Evolutionary conservation across 2,888 invertebrate genomes (phyloP), one percentile per base, ranked within the genome.

Genomic region (Noctua pronuba): DNA sequence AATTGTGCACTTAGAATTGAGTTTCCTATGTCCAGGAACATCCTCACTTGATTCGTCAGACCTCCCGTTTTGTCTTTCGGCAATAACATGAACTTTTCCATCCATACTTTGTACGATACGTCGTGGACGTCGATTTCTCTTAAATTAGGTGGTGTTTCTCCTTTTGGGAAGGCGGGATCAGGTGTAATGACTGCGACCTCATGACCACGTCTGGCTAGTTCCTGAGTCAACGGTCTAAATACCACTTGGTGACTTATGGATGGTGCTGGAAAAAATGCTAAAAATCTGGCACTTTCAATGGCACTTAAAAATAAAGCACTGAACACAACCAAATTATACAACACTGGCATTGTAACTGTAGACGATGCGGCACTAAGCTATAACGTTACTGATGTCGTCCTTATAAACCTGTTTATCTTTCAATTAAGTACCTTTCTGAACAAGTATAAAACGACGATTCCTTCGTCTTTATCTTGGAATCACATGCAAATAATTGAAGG

Each of bases 151-250:
- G 90, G 90, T 7, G 89, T 28, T 75, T 82, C n/a, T 21, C 83
- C 86, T 73, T 90, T 88, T 0, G 86, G 73, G 21, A 89, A 92
- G 0, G 83, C 88, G 0, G 95, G 95, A 81, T 95, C 82, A 8
- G 96, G 49, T 1, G 96, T 95, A 2, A 95, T 79, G 0, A 95
- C 88, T 0, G 92, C 90, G 0, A 97, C 79, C 44, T 96, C 90
- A 72, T 97, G 96, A 1, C 96, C 96, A 3, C 93, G 88, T 69
- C 87, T 90, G 0, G 92, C 92, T 71, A 97, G 84, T 21, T 93
- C 94, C 28, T 91, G 84, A 38, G 93, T 91, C 2, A 96, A 69
- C 11, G 91, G 85, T 38, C 91, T 88, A 41, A 90, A 94, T 2
- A 83, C 86, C 10, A 74, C 73, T 84, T 88, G 88, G 35, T 88